Base-by-base conservation (phyloP, 53 echinoderm and acorn worm genomes). In the Antedon mediterranea region DNA sequence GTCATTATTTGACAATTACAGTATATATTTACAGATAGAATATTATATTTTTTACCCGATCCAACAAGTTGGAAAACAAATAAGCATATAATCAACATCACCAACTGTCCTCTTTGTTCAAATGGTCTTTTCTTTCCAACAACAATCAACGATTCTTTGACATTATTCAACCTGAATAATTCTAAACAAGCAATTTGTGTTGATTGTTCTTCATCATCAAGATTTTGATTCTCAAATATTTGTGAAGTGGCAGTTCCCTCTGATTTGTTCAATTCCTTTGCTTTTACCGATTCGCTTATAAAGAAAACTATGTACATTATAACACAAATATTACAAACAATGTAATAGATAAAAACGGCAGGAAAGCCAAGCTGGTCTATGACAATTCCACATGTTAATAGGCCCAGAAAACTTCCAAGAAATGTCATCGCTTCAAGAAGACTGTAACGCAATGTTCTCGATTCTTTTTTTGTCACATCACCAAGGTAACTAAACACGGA, bases 391-490 rank as follows among this genome's bases (percentile, higher is more conserved):
- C 90, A 79, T 1, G 92, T 89, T 0, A 90, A 32, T 14, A 90
- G 74, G 37, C 98, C 98, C 4, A 98, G 73, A 72, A 88, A 89
- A 76, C 93, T 98, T 0, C 98, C 98, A 30, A 78, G 27, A 37
- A 90, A 93, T 26, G 90, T 93, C 98, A 98, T 98, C 18, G 92
- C 86, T 81, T 98, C 98, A 43, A 98, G 80, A 74, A 98, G 85
- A 43, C 93, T 86, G 82, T 90, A 92, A 32, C 98, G 82, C 79
- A 78, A 82, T 0, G 98, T 98, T 18, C 90, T 75, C 15, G 84
- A 82, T 43, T 85, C 86, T 28, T 80, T 71, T 3, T 75, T 84
- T 14, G 93, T 93, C 70, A 90, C 78, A 74, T 98, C 98, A 4
- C 92, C 93, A 4, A 98, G 83, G 83, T 98, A 98, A 74, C 98